These are phyloP conservation scores for Leucosticte australis DNA, from an alignment of 2,113 vertebrate species.

Conservation along the genomic window DNA sequence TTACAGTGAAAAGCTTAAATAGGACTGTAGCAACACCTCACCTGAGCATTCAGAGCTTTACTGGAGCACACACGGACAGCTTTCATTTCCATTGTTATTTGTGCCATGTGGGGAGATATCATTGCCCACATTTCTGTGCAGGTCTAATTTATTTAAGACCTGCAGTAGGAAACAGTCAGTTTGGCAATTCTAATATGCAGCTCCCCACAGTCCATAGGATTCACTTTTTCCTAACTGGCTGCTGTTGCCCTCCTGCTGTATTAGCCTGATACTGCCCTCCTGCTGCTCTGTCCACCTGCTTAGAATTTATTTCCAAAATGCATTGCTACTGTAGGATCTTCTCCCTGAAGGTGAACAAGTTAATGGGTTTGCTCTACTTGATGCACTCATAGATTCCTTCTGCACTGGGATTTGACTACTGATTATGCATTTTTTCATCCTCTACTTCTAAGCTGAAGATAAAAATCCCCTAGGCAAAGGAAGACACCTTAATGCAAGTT, in stretches of 20 bases:
- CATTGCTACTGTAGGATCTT: constrained; percentile 35
- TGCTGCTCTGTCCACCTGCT: constrained; percentile 74
- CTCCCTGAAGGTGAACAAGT: constrained; percentile 50
- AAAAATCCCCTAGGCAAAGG: background rate
- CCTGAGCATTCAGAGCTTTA: background rate
- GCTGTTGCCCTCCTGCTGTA: constrained; percentile 45
- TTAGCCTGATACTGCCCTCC: constrained; percentile 39
- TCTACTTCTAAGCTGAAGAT: constrained; percentile 33
- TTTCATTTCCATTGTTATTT: background rate
- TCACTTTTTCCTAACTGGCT: constrained; percentile 53
- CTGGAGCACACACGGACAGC: background rate
- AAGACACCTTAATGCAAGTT: background rate
- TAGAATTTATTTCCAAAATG: constrained; percentile 70
- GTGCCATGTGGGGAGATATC: background rate
- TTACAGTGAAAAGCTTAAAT: background rate
- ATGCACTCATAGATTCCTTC: constrained; percentile 45
- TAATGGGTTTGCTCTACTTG: constrained; percentile 65
- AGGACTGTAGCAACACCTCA: background rate
- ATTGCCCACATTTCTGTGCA: background rate
- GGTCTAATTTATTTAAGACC: constrained; percentile 59
- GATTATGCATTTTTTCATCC: background rate
- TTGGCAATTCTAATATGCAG: constrained; percentile 68
- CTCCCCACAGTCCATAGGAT: constrained; percentile 28
- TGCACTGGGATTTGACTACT: constrained; percentile 33
- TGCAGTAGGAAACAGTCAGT: constrained; percentile 45